Evolutionary conservation across 2,797 vertebrate species (phyloP).

Genomic region (Tapirus indicus): DNA sequence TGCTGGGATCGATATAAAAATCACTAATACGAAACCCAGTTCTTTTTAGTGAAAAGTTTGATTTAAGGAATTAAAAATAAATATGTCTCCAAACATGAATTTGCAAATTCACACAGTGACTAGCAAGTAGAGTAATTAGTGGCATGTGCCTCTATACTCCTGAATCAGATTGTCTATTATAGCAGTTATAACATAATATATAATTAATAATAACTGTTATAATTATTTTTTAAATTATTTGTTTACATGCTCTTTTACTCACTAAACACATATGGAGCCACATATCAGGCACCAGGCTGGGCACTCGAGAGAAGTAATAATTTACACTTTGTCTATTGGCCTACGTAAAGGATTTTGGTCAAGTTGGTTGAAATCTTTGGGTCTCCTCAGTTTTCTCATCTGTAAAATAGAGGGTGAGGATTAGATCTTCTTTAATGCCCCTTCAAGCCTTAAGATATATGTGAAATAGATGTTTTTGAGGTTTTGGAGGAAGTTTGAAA

Average conservation of each 20-base stretch:
- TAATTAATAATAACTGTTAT: background rate
- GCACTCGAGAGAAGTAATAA: background rate
- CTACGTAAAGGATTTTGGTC: conserved; percentile 21
- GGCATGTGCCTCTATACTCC: accelerated
- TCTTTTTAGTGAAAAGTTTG: background rate
- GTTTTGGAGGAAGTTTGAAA: background rate
- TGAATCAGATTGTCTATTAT: background rate
- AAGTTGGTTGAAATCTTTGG: background rate
- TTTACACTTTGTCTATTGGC: background rate
- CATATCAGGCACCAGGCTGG: background rate
- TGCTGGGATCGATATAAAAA: background rate
- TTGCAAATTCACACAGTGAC: background rate
- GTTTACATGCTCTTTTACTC: background rate
- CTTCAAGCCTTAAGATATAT: background rate
- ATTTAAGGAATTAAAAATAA: background rate
- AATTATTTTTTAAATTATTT: background rate
- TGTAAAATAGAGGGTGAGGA: background rate
- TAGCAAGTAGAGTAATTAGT: background rate
- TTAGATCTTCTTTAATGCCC: background rate
- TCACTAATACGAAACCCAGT: background rate
- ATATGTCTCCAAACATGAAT: background rate
- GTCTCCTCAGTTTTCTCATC: background rate
- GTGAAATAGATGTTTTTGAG: conserved; percentile 5
- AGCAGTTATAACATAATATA: background rate
- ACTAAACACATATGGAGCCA: background rate